Percentiles rank a stretch among this genome's conserved stretches.
Evolutionary conservation across 2,113 vertebrate genomes (phyloP).

Genomic region (Rana temporaria): DNA sequence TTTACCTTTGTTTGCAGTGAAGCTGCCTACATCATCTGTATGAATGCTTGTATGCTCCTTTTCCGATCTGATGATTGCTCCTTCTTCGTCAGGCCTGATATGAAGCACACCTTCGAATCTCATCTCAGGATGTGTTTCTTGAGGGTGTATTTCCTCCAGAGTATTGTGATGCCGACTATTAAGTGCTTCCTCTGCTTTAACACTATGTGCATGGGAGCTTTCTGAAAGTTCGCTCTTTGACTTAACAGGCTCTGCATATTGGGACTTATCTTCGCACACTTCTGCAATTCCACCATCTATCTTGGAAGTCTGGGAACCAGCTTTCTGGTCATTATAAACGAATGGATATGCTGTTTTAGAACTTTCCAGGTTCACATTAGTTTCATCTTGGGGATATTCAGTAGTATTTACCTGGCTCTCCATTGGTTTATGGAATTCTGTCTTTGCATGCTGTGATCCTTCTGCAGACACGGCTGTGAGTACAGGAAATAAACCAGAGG

Average conservation of each 20-base stretch:
- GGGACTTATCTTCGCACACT: neutral
- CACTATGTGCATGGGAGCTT: neutral
- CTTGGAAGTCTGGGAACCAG: neutral
- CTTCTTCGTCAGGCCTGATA: neutral
- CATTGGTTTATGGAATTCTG: neutral
- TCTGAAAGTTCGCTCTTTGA: neutral
- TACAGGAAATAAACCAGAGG: neutral
- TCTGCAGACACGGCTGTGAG: neutral
- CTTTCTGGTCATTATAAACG: neutral
- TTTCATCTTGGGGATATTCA: neutral
- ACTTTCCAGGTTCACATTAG: too few species aligned
- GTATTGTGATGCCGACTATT: constrained; percentile 4
- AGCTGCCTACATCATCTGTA: neutral
- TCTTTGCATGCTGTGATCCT: neutral
- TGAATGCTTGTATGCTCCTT: neutral
- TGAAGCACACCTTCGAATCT: constrained; percentile 17
- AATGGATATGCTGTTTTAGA: neutral
- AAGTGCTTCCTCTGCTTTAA: constrained; percentile 15
- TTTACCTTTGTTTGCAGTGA: neutral
- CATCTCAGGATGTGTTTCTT: constrained; percentile 47
- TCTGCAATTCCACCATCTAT: neutral
- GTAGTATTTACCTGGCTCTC: neutral
- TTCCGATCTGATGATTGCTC: neutral
- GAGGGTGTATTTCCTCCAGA: constrained; percentile 41
- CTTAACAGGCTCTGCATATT: neutral